A percentile compares a stretch with the other conserved stretches of the same genome.
Conservation (phyloP, 2,113 vertebrate genomes). For the Gnathochromis pfefferi region DNA sequence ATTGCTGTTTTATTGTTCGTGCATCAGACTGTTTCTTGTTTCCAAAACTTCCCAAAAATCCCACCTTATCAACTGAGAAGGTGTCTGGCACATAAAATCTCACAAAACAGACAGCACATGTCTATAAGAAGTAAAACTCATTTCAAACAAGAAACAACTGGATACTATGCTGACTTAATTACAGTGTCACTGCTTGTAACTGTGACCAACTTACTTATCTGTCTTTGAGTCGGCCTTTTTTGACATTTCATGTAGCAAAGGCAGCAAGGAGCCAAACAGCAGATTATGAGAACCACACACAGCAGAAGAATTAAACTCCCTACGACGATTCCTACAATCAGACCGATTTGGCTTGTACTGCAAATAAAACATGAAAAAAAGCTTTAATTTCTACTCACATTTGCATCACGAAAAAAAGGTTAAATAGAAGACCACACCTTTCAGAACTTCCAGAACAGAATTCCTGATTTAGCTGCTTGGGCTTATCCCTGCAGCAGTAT, state of each 20-base stretch:
- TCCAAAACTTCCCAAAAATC: neutral
- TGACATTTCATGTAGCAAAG: constrained; percentile 4
- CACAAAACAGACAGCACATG: neutral
- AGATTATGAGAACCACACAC: constrained; percentile 10
- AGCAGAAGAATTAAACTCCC: neutral
- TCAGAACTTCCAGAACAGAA: rapidly evolving
- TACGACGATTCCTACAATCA: neutral
- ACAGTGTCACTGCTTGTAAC: neutral
- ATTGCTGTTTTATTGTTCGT: neutral
- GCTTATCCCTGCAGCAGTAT: constrained; percentile 11
- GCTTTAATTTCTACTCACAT: neutral
- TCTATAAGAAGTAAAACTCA: neutral
- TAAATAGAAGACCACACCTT: neutral
- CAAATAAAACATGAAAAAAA: neutral
- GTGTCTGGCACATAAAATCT: rapidly evolving
- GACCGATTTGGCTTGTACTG: rapidly evolving
- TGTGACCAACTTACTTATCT: neutral
- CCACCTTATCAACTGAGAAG: neutral
- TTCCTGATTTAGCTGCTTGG: neutral
- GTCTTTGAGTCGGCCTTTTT: neutral
- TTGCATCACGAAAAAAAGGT: rapidly evolving
- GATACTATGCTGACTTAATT: neutral
- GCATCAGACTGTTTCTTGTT: neutral
- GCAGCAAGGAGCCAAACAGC: constrained; percentile 40
- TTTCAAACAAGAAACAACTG: neutral